Base-by-base conservation (phyloP, 2,113 vertebrate species). In the Mesitornis unicolor region DNA sequence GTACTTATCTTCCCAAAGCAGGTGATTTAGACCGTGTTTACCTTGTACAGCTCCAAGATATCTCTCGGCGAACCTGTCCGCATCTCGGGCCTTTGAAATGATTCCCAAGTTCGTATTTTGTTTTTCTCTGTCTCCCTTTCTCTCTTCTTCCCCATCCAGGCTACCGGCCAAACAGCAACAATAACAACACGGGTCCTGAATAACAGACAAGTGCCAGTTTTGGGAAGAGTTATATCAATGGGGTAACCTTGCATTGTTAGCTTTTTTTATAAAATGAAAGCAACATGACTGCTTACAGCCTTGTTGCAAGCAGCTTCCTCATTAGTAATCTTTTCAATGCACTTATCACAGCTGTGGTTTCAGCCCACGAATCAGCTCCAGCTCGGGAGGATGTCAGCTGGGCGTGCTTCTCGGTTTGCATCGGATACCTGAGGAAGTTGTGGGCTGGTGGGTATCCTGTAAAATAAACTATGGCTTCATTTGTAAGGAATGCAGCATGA, bases 1-100 rank as follows among this genome's bases (percentile, higher is more conserved):
- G 87, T 84, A 96, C 97, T 98, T 97, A 98, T 97, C 98, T 98
- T 96, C 89, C 87, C 79, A 82, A 88, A 93, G 95, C 97, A 98
- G 96, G 95, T 97, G 96, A 96, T 97, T 97, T 95, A 91, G 95
- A 75, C 96, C 48, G 6, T 95, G 96, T 97, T 97, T 95, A 93
- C 97, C 92, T 97, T 68, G 16, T 76, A 89, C 4, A 8, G 77
- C 85, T 97, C 88, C 77, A 59, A 94, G 95, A 95, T 96, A 97
- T 85, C 89, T 63, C 63, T 89, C 35, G 7, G 91, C 84, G 95
- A 90, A 93, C 95, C 93, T 95, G 95, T 85, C 95, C 75, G 6
- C 68, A 16, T 60, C 77, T 77, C 45, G 83, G 88, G 90, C 85
- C 89, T 92, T n/a, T 94, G 94, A 97, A 92, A 93, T 73, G 74